These are phyloP conservation scores for Leptinotarsa texana DNA, from an alignment of 1,140 invertebrate species.

Conservation along the genomic window DNA sequence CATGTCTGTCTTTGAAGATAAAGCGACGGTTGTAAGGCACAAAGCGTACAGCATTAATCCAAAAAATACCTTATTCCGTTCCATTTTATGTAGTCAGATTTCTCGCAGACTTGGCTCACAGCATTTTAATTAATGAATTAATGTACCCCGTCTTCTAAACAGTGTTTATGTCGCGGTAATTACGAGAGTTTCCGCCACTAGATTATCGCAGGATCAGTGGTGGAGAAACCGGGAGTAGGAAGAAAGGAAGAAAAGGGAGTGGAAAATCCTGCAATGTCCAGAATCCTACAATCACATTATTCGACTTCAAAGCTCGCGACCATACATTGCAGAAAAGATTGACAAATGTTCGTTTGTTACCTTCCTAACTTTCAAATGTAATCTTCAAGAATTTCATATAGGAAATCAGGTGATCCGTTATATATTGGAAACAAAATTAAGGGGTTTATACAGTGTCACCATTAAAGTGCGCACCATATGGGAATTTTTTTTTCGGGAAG, in stretches of 20 bases:
- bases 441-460: no score
- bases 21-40: neutral
- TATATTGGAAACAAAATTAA: no score
- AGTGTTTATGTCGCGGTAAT: conserved; percentile 57
- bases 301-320: no score
- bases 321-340: no score
- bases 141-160: conserved; percentile 56
- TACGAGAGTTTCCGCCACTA: conserved; percentile 52
- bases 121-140: conserved; percentile 56
- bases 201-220: conserved; percentile 42
- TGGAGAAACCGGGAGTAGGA: conserved; percentile 42
- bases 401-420: no score
- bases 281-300: no score
- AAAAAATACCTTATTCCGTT: conserved; percentile 43
- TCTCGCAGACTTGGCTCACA: conserved; percentile 47
- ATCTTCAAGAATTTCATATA: no score
- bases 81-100: conserved; percentile 48
- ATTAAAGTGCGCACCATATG: no score
- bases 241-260: conserved; percentile 40
- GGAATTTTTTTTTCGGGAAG: no score
- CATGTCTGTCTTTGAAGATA: neutral
- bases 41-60: conserved; percentile 14
- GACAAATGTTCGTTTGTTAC: no score
- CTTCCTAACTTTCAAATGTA: no score
- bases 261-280: no score